Percentiles rank a stretch among this genome's conserved stretches.
phyloP scores from a whole-genome alignment of 2,113 vertebrate species.

The Aix galericulata region DNA sequence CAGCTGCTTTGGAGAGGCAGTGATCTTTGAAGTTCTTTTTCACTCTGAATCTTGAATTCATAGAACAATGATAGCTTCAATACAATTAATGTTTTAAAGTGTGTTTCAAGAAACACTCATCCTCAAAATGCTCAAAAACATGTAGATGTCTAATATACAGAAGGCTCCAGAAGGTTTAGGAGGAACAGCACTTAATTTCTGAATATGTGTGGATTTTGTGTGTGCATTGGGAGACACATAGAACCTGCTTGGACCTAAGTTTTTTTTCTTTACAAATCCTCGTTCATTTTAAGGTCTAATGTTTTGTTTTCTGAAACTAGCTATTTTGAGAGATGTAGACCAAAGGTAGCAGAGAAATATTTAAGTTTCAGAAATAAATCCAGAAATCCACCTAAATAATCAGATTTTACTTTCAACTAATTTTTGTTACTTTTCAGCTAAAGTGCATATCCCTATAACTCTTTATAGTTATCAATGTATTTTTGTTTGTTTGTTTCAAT shows the following conservation, averaged over 20 bases:
- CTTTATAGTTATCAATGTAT: neutral
- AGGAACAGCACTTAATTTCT: neutral
- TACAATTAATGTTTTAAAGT: neutral
- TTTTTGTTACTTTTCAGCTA: neutral
- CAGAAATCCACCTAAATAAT: neutral
- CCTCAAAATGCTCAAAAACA: neutral
- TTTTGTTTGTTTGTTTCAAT: neutral
- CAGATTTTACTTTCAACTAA: neutral
- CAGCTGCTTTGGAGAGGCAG: neutral
- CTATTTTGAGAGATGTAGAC: neutral
- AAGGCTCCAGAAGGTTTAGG: neutral
- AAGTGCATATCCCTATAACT: neutral
- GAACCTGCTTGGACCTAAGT: neutral
- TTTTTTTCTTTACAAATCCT: neutral
- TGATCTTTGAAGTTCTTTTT: neutral
- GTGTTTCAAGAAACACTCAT: neutral
- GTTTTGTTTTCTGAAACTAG: neutral
- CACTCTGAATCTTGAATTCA: neutral
- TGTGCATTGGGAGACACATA: neutral
- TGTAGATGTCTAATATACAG: neutral
- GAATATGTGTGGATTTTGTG: neutral
- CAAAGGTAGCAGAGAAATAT: neutral
- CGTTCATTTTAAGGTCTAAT: neutral
- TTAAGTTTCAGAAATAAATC: neutral
- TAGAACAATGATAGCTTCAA: neutral